Evolutionary conservation across 2,797 vertebrate species (phyloP), one percentile per base, ranked within the genome.

Genomic region (Hydrocynus forskahlii): DNA sequence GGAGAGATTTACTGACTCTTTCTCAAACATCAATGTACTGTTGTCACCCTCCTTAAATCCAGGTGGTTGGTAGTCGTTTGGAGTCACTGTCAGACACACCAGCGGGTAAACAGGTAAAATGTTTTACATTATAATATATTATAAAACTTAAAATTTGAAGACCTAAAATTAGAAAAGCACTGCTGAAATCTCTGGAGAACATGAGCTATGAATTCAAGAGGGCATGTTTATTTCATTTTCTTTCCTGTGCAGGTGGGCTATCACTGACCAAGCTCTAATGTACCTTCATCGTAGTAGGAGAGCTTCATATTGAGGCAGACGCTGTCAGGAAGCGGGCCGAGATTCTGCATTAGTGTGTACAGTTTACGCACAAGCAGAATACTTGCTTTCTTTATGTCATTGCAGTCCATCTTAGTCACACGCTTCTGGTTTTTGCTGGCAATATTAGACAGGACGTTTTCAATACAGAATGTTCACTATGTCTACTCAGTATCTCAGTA

Each of bases 241-340:
- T 52, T 50, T 23, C 35, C 2, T 35, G 2, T 10, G 38, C 19
- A 13, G 10, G 10, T 70, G 7, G 7, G 19, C 43, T 21, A 52
- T 35, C 68, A 80, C 0, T 50, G 14, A 29, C 12, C 38, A 81
- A 54, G 12, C 5, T 0, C 50, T 60, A 25, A 80, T 71, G 86
- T 92, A 98, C 97, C 97, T 79, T 96, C 92, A 1, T 99, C 95
- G 0, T 98, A 98, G 88, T 98, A 99, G 2, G 95, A 94, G 14
- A 99, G 95, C 82, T 97, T 98, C 97, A 99, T 99, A 73, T 95
- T 98, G 87, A 99, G 93, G 83, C 91, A 97, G 79, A 99, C 93
- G 0, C 92, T 94, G 72, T 92, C 94, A 17, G 97, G 97, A 71
- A 99, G 92, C 0, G 97, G 96, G 19, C 95, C 95, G 72, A 99